Conservation (phyloP, 2,888 invertebrate genomes). For the Drosophila eohydei region DNA sequence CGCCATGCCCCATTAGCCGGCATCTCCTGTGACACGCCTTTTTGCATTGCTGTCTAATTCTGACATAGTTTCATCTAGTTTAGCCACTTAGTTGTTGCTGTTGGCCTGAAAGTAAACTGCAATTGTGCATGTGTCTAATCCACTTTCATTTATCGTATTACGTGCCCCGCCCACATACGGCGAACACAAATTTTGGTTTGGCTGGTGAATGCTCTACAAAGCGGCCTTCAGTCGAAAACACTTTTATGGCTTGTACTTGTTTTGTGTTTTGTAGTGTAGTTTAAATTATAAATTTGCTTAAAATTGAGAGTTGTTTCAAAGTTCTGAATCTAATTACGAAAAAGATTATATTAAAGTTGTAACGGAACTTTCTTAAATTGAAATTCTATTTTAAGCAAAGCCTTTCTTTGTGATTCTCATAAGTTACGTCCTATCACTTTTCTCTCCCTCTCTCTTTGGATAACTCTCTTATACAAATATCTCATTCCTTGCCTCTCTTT, state of each 20-base stretch:
- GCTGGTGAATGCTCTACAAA: slow-evolving; percentile 32
- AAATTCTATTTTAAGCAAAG: background rate
- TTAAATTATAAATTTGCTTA: background rate
- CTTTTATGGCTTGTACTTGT: slow-evolving; percentile 65
- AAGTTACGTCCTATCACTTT: background rate
- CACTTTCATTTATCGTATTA: slow-evolving; percentile 71
- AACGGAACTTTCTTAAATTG: background rate
- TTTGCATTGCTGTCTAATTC: slow-evolving; percentile 72
- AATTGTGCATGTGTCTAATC: slow-evolving; percentile 55
- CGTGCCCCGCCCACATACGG: slow-evolving; percentile 25
- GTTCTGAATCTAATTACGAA: background rate
- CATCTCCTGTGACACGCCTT: slow-evolving; percentile 41
- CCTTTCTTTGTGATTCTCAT: background rate
- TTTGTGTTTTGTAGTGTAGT: slow-evolving; percentile 6
- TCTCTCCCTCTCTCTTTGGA: background rate
- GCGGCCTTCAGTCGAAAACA: slow-evolving; percentile 53
- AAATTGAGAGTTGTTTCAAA: background rate
- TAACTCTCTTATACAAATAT: background rate
- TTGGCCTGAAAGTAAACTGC: slow-evolving; percentile 60
- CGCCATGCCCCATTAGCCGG: background rate
- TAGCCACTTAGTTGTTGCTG: slow-evolving; percentile 16
- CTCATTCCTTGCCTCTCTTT: background rate
- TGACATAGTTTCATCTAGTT: slow-evolving; percentile 61
- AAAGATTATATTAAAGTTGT: background rate
- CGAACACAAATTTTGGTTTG: slow-evolving; percentile 15